phyloP scores from a whole-genome alignment of 2,888 invertebrate species.

The Stenichneumon culpator region DNA sequence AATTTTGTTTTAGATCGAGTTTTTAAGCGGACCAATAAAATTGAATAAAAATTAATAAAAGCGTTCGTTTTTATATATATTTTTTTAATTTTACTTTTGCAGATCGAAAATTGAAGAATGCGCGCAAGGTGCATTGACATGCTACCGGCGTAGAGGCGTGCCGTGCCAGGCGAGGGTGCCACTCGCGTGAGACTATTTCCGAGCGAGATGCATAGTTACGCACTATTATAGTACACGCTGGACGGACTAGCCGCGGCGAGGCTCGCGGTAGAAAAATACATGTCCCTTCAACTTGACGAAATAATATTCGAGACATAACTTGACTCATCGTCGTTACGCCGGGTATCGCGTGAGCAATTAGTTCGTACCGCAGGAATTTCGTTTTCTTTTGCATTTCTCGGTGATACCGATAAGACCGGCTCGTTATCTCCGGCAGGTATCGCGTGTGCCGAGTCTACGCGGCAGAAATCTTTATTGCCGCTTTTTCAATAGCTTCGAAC shows the following conservation, averaged over 20 bases:
- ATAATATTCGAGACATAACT: neutral
- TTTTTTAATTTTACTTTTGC: neutral
- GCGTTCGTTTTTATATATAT: too few species aligned
- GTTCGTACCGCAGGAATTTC: neutral
- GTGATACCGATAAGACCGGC: slow-evolving; percentile 8
- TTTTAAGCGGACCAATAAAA: too few species aligned
- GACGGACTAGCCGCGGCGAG: neutral
- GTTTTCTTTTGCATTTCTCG: neutral
- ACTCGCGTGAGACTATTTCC: slow-evolving; percentile 68
- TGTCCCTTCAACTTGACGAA: neutral
- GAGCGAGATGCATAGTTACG: slow-evolving; percentile 64
- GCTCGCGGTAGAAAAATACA: slow-evolving; percentile 2
- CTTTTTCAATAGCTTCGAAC: slow-evolving; percentile 6
- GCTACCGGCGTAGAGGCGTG: slow-evolving; percentile 51
- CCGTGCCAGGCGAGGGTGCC: slow-evolving; percentile 40
- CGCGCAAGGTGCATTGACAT: slow-evolving; percentile 64
- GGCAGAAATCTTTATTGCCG: neutral
- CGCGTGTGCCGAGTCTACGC: neutral
- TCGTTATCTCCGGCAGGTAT: slow-evolving; percentile 2
- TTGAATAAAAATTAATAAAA: too few species aligned
- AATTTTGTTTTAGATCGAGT: too few species aligned
- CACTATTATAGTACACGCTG: slow-evolving; percentile 21
- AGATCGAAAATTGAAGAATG: slow-evolving; percentile 52
- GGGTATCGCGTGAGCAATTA: slow-evolving; percentile 19
- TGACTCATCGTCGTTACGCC: neutral